These are phyloP conservation scores for Chrysaora quinquecirrha DNA, from an alignment of 30 jellyfish, hydroid and myxozoan species.

Conservation along the genomic window DNA sequence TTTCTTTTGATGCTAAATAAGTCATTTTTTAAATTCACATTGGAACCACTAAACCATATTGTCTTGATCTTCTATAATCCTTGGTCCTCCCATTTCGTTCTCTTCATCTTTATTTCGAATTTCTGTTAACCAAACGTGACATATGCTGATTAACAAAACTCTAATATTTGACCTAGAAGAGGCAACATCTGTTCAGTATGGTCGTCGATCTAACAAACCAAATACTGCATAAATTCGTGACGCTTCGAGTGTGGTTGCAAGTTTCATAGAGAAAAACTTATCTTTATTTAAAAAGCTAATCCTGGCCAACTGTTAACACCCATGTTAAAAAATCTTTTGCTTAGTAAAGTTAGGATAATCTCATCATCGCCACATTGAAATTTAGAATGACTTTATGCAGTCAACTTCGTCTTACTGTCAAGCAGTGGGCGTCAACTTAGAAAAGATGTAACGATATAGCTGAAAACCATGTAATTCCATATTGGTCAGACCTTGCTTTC, in stretches of 20 bases:
- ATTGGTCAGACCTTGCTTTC: neutral
- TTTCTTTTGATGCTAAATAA: neutral
- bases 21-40: neutral
- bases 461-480: too few species aligned
- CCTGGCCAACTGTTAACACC: neutral
- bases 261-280: constrained; percentile 33
- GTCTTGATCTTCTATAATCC: constrained; percentile 19
- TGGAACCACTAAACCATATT: neutral
- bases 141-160: constrained; percentile 51
- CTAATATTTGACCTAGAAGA: constrained; percentile 46
- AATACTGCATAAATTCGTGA: neutral
- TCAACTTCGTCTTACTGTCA: neutral
- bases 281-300: neutral
- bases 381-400: neutral
- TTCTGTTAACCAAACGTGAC: constrained; percentile 44
- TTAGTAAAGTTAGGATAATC: neutral
- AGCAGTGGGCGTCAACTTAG: neutral
- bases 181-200: constrained; percentile 34
- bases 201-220: neutral
- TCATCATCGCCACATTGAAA: too few species aligned
- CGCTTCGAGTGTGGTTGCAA: constrained; percentile 37
- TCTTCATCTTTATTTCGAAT: neutral
- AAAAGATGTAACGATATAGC: too few species aligned
- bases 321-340: neutral
- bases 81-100: neutral